These are phyloP conservation scores for Theonella swinhoei DNA, from an alignment of 37 sponge, comb jelly and placozoan species.

Conservation along the genomic window DNA sequence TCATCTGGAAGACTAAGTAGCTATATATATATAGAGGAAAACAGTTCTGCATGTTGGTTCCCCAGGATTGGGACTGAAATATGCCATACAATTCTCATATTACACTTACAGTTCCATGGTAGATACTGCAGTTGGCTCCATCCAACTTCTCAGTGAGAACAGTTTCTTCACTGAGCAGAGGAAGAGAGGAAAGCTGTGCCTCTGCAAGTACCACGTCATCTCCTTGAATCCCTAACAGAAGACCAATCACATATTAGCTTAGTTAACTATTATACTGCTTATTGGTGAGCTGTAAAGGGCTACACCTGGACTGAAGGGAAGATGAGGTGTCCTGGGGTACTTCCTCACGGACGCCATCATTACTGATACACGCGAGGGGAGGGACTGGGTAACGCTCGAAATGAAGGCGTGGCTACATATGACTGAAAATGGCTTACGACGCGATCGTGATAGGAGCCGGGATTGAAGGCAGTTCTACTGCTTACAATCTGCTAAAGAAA, in stretches of 20 bases:
- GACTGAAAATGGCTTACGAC: no score
- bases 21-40: no score
- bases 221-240: constrained; percentile 28
- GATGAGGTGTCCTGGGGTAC: constrained; percentile 81
- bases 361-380: no score
- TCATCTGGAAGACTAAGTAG: no score
- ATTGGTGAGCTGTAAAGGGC: not conserved
- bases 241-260: not conserved
- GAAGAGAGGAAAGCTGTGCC: not conserved
- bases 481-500: constrained; percentile 51
- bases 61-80: no score
- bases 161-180: constrained; percentile 51
- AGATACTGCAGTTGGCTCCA: constrained; percentile 82
- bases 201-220: constrained; percentile 38
- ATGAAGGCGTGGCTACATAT: no score
- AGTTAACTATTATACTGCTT: not conserved
- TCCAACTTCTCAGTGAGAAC: constrained; percentile 84
- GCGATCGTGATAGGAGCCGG: constrained; percentile 89
- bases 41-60: no score
- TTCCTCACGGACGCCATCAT: constrained; percentile 43
- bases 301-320: constrained; percentile 76
- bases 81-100: no score
- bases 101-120: constrained; percentile 61
- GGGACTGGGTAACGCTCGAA: no score
- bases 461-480: constrained; percentile 84